Evolutionary conservation across 2,888 invertebrate species (phyloP), one percentile per base, ranked within the genome.

Genomic region (Drosophila robusta): DNA sequence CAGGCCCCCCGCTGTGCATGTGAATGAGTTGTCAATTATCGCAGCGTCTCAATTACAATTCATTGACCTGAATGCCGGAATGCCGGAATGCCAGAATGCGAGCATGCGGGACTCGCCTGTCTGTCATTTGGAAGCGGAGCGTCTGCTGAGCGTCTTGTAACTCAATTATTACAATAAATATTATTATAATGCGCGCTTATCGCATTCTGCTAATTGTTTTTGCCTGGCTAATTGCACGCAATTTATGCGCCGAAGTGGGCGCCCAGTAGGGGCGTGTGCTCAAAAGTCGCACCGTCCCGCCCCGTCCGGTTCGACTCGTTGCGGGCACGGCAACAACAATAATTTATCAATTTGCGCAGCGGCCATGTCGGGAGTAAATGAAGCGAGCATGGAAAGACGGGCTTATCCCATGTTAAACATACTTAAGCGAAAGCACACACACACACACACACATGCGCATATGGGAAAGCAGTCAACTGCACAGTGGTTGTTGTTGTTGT

Each of bases 311-410:
- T 29, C 8, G 14, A 18, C 16, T 46, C 24, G 24, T 34, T 18
- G 18, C 18, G 18, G 29, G 16, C 42, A 22, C 49, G 34, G n/a
- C 42, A 29, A 29, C 46, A 49, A 62, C 70, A 71, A 87, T 84
- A 87, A 89, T 89, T 85, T 85, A 89, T 89, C 89, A 85, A 89
- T 89, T 89, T 84, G 71, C 67, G 42, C 54, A 64, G 47, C 52
- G 9, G 51, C 46, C 49, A 57, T 73, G 78, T 45, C 34, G 70
- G 66, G 36, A 63, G 75, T 75, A 80, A 89, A 85, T 89, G 84
- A 89, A 74, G 78, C 71, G 62, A 66, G 68, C 68, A 70, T 56
- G 78, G 61, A 64, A 64, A 72, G 65, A 71, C 70, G 71, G 71
- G 81, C 81, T 87, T 76, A 89, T 84, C 87, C 82, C 70, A 68